A percentile compares a stretch with the other conserved stretches of the same genome.
Evolutionary conservation across 2,888 invertebrate species (phyloP).

Genomic region (Schizaphis graminum): DNA sequence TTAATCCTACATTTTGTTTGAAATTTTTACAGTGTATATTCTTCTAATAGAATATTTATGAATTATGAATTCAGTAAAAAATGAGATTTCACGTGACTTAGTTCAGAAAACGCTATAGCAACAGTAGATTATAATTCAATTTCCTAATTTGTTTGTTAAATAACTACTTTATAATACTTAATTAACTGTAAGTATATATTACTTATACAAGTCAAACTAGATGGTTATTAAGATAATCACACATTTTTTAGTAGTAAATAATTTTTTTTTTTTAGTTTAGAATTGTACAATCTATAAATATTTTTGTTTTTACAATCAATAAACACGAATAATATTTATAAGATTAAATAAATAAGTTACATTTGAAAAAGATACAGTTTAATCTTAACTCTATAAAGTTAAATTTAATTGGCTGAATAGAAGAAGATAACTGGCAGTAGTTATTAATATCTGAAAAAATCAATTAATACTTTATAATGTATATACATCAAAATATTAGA

Average conservation of each 20-base stretch:
- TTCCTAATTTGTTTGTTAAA: background rate
- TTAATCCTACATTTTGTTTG: background rate
- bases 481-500: background rate
- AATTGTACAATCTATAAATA: too few species aligned
- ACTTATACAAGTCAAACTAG: background rate
- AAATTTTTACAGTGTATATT: background rate
- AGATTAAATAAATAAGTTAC: too few species aligned
- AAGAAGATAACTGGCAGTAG: conserved; percentile 61
- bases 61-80: background rate
- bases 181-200: background rate
- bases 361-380: background rate
- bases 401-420: conserved; percentile 60
- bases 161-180: background rate
- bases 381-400: conserved; percentile 16
- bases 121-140: background rate
- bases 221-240: background rate
- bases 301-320: too few species aligned
- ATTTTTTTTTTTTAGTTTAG: background rate
- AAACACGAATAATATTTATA: too few species aligned
- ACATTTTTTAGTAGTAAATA: background rate
- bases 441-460: conserved; percentile 54
- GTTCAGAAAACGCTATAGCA: background rate
- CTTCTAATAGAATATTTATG: background rate
- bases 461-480: background rate
- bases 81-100: background rate